Conservation (phyloP, 2,113 vertebrate genomes). For the Neolamprologus toae region DNA sequence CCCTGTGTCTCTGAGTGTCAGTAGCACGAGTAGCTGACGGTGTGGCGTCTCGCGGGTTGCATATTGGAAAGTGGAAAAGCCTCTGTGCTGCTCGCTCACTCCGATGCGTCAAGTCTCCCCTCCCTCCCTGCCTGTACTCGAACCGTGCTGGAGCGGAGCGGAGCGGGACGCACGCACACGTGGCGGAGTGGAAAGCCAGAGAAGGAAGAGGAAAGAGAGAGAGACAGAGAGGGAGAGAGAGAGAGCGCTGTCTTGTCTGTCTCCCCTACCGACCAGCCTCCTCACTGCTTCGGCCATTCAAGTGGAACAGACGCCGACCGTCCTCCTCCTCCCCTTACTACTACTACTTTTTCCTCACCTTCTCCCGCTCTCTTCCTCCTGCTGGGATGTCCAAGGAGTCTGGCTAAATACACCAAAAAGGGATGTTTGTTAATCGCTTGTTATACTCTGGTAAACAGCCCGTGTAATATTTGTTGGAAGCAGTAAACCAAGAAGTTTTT, state of each 20-base stretch:
- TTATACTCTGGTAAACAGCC: background rate
- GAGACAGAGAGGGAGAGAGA: background rate
- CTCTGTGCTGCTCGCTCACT: conserved; percentile 45
- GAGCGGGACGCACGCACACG: conserved; percentile 9
- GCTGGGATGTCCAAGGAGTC: conserved; percentile 13
- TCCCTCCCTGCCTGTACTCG: background rate
- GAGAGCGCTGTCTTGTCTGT: conserved; percentile 25
- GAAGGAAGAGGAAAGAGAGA: background rate
- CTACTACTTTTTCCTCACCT: background rate
- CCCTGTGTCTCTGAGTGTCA: background rate
- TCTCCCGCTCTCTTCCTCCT: conserved; percentile 39
- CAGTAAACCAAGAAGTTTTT: background rate
- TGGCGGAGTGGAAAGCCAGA: background rate
- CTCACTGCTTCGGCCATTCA: conserved; percentile 61
- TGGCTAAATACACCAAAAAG: background rate
- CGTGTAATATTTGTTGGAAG: background rate
- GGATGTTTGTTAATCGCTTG: background rate
- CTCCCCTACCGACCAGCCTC: conserved; percentile 42
- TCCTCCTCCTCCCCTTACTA: conserved; percentile 30
- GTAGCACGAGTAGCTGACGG: conserved; percentile 10
- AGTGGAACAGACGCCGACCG: conserved; percentile 68
- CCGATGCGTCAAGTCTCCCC: conserved; percentile 46
- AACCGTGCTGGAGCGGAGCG: background rate
- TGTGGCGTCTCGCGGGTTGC: conserved; percentile 43
- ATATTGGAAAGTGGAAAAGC: conserved; percentile 44